Base-by-base conservation (phyloP, 92 coral and sea anemone species). In the Meandrina meandrites region DNA sequence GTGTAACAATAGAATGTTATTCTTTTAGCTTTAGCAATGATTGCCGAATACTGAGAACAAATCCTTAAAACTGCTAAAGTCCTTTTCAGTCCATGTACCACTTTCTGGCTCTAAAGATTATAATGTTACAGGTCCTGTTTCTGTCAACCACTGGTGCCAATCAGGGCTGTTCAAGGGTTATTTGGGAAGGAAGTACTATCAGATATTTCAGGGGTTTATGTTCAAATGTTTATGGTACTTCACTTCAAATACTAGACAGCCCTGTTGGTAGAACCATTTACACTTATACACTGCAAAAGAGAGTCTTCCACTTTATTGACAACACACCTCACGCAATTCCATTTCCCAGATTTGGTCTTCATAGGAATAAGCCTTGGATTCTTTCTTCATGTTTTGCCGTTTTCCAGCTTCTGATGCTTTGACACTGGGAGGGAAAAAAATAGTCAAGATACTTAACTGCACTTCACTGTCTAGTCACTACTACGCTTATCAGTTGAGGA, bases 291-390 rank as follows among this genome's bases (percentile, higher is more conserved):
- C 45, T 40, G 6, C 6, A 40, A 40, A 40, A 40, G 45, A 40
- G 45, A 40, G 45, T 40, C 1, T 72, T 17, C 12, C 22, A 69
- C 22, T 12, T 14, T 3, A 30, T 10, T 9, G 48, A 19, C 21
- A 32, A 56, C 86, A 37, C 62, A 97, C 99, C 97, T 97, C 94
- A 68, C 91, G 94, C 34, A 89, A 81, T 78, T 97, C 97, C 81
- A 89, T 75, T 69, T 94, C 98, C 91, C 92, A 90, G 86, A 93
- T 89, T 90, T 97, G 99, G 34, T 97, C 99, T 82, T 97, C 99
- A 37, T 90, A 95, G 14, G 98, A 93, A 69, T 97, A 97, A 2
- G 94, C 96, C 79, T 93, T 97, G 17, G 99, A 97, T 81, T 97
- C 99, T 88, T 88, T 93, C 76, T 97, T 97, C 90, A 97, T 78